Base-by-base conservation (phyloP, 2,113 vertebrate species). In the Ictalurus punctatus region DNA sequence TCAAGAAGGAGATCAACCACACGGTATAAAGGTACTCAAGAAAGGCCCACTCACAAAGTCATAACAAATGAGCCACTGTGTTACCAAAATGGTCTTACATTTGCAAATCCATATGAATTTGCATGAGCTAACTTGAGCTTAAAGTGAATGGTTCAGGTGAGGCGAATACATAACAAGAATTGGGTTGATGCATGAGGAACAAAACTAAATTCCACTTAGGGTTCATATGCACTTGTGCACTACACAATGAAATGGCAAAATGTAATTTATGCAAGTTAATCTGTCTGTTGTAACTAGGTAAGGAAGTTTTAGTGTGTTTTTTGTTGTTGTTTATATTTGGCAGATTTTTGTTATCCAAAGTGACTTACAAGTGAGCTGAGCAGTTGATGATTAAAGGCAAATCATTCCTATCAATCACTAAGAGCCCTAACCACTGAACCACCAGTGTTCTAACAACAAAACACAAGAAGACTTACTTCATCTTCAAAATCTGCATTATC, bases 1-100 rank as follows among this genome's bases (percentile, higher is more conserved):
- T 84, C 25, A 52, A 79, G 54, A 79, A 54, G n/a, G 76, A 87
- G 88, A 91, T 87, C 83, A 89, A 69, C 69, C 58, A 81, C 73
- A 81, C 1, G n/a, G 61, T 87, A 37, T 54, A 56, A 71, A 87
- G 61, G 17, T 54, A 25, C 86, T 34, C 27, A 1, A 65, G 74
- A 52, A 65, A 40, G 67, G 7, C n/a, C 37, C 27, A 82, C n/a
- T 81, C 48, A 82, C 40, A 87, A 67, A 54, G 78, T 87, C 86
- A 82, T 67, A 87, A 69, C 27, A 81, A 81, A 69, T 56, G 63
- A 81, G 73, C 58, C 30, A 54, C 40, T 87, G 76, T 67, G 86
- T 67, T 63, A 23, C 19, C 30, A 87, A 71, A 83, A 83, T 23
- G 17, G 63, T 69, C 83, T 71, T 40, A 71, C 16, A 54, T 67